Evolutionary conservation across 2,113 vertebrate species (phyloP), one percentile per base, ranked within the genome.

Genomic region (Eublepharis macularius): DNA sequence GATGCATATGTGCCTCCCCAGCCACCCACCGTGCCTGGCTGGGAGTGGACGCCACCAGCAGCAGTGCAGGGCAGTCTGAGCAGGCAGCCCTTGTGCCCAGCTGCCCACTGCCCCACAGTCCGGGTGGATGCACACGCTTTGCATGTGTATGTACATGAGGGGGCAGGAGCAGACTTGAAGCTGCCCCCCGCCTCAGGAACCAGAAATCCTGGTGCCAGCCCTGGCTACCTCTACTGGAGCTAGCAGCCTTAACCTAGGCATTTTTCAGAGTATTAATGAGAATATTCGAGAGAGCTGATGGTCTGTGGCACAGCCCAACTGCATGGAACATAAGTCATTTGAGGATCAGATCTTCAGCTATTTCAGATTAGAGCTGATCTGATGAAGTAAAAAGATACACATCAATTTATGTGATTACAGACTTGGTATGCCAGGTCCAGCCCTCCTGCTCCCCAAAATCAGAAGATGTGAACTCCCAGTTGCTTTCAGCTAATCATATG

Each of bases 201-300:
- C n/a, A n/a, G n/a, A n/a, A n/a, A n/a, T n/a, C n/a, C n/a, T n/a
- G n/a, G n/a, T n/a, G n/a, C n/a, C n/a, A n/a, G n/a, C 88, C 85
- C 68, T 87, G 70, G 41, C 45, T 72, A 70, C 66, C 86, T 87
- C 68, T 70, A 4, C 90, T 87, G 87, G 76, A 86, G 77, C 51
- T 82, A 80, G 89, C 69, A 83, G 75, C 87, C 83, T 89, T 84
- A 87, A 11, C 69, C 14, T 0, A 0, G 57, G 65, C 87, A 75
- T 91, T 65, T 91, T 91, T 51, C 83, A 14, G 3, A 87, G 75
- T 60, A 16, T 51, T 83, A 79, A 43, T 12, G 19, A 89, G 77
- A 86, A 34, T 6, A 80, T 54, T 2, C 87, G 82, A 43, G 76
- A 87, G 86, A 83, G 66, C 70, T 85, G 85, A 80, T 83, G 60